Base-by-base conservation (phyloP, 2,888 invertebrate species). In the Caenorhabditis sulstoni region DNA sequence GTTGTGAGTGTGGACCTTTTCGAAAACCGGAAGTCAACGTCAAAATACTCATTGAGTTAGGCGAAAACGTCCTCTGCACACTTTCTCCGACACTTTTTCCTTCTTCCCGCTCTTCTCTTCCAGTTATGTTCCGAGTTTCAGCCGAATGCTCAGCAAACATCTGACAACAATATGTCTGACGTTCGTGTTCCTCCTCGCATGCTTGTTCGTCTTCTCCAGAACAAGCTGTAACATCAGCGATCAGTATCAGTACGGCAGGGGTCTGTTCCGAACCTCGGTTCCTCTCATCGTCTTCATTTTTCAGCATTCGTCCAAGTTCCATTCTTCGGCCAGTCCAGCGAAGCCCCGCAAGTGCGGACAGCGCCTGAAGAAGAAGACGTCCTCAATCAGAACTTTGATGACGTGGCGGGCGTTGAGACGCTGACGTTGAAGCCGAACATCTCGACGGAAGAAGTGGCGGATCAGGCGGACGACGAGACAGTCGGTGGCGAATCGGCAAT, bases 401-500 rank as follows among this genome's bases (percentile, higher is more conserved):
- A 57, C n/a, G 20, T 22, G 3, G 1, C 29, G 11, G 11, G 8
- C 5, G 22, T 7, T 14, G 41, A 44, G 44, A 1, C 45, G 23
- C 20, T 45, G 9, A 58, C 58, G 0, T 44, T 50, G 3, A 45
- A 37, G 22, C 64, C 58, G 1, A 53, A 29, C 29, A 29, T 57
- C 16, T 22, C 55, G 0, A 23, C 20, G 4, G 64, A 64, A 2
- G 62, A 76, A n/a, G 58, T 68, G 3, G 8, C 44, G 3, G 68
- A 68, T 55, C 57, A 65, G 23, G 70, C 52, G 45, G 65, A 64
- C 37, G 77, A 77, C 41, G 77, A 77, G 35, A 41, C 65, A 1
- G 16, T 77, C 1, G 65, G 58, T 3, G 65, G 65, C 8, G 50
- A 65, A 29, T 41, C 52, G 1, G 70, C 70, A 3, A 37, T 70